Conservation (phyloP, 2,888 invertebrate species). For the Cancer borealis region DNA sequence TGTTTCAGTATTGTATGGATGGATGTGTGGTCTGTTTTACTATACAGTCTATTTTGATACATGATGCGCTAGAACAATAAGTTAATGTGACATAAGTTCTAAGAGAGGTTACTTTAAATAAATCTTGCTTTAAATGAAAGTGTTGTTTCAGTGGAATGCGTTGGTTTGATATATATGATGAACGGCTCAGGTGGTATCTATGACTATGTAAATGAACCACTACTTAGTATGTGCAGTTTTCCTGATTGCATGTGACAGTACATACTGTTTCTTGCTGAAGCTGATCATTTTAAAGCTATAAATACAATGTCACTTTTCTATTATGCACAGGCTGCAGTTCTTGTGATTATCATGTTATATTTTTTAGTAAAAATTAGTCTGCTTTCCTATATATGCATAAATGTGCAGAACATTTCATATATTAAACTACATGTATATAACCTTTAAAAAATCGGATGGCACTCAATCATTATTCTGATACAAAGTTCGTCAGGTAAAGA, state of each 20-base stretch:
- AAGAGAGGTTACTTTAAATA: not conserved
- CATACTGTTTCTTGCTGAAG: not conserved
- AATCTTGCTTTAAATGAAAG: not conserved
- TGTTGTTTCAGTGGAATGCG: not conserved
- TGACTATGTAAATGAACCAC: not conserved
- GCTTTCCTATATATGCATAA: not conserved
- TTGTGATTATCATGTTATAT: not conserved
- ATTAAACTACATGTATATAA: no score
- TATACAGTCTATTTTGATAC: not conserved
- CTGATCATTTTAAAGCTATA: not conserved
- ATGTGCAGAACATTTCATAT: not conserved
- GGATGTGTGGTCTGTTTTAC: not conserved
- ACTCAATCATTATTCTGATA: not conserved
- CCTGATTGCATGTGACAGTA: not conserved
- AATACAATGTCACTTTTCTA: not conserved
- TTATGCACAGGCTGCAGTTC: not conserved
- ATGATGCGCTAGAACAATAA: not conserved
- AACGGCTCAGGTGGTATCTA: not conserved
- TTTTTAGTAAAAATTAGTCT: not conserved
- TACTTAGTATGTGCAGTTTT: not conserved
- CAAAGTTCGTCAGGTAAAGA: not conserved
- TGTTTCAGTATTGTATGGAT: conserved; percentile 11
- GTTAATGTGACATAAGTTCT: not conserved
- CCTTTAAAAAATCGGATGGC: not conserved
- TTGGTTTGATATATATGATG: not conserved